Conservation (phyloP, 2,113 vertebrate species). For the Callorhinus ursinus region DNA sequence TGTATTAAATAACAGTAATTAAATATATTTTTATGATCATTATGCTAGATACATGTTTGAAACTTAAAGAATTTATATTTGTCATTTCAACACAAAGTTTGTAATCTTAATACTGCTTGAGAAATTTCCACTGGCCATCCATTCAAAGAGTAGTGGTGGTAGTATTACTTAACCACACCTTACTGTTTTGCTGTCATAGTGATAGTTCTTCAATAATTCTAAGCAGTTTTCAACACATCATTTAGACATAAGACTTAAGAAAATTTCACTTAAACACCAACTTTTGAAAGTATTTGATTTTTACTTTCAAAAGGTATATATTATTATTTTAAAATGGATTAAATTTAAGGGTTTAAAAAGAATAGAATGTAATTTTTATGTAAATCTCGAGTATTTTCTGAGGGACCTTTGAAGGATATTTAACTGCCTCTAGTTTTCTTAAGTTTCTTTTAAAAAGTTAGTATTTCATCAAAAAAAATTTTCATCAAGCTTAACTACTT, state of each 20-base stretch:
- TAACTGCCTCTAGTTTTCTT: background rate
- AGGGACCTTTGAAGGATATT: background rate
- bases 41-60: background rate
- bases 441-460: slow-evolving; percentile 2
- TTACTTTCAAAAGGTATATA: background rate
- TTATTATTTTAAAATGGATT: background rate
- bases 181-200: background rate
- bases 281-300: slow-evolving; percentile 12
- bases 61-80: background rate
- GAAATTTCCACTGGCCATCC: background rate
- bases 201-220: slow-evolving; percentile 7
- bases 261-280: background rate
- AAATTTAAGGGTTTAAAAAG: background rate
- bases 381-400: slow-evolving; percentile 33
- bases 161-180: background rate
- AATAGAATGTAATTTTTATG: background rate
- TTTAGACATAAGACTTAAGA: slow-evolving; percentile 14
- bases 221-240: background rate
- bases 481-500: background rate
- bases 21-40: background rate
- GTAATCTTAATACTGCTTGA: background rate
- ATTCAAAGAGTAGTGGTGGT: background rate
- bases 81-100: background rate
- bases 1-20: background rate
- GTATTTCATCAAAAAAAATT: background rate